Evolutionary conservation across 2,113 vertebrate genomes (phyloP).

Genomic region (Siniperca knerii): DNA sequence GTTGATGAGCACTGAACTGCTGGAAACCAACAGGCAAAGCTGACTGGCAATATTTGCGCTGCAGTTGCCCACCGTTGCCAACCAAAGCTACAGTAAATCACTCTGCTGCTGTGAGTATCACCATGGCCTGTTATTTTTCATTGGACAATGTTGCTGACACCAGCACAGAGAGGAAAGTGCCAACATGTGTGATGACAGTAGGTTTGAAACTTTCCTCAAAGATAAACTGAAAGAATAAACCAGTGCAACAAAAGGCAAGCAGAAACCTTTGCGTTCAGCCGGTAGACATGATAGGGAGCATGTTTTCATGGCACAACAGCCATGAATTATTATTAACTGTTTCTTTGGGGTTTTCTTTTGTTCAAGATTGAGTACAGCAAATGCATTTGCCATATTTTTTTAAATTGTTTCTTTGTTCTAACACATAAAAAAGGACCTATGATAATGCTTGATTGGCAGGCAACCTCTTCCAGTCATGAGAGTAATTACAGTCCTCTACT

Average conservation of each 20-base stretch:
- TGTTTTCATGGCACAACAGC: background rate
- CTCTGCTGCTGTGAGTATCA: conserved; percentile 19
- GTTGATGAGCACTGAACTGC: conserved; percentile 32
- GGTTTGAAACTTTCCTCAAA: conserved; percentile 21
- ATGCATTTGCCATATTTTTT: background rate
- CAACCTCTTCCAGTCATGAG: no score
- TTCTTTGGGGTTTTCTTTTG: background rate
- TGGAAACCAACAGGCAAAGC: conserved; percentile 38
- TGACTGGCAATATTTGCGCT: conserved; percentile 39
- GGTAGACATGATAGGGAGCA: background rate
- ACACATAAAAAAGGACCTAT: background rate
- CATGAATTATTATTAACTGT: no score
- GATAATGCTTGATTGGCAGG: background rate
- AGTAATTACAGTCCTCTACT: background rate
- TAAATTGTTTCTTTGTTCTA: background rate
- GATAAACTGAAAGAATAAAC: conserved; percentile 12
- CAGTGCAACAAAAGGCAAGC: background rate
- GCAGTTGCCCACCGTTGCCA: conserved; percentile 22
- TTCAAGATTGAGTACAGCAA: background rate
- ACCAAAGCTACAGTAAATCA: conserved; percentile 34
- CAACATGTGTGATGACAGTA: background rate
- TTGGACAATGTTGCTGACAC: conserved; percentile 18
- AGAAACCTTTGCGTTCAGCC: background rate
- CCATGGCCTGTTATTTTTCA: conserved; percentile 22
- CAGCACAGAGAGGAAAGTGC: conserved; percentile 22